Evolutionary conservation across 2,113 vertebrate species (phyloP).

Genomic region (Vireo altiloquus): DNA sequence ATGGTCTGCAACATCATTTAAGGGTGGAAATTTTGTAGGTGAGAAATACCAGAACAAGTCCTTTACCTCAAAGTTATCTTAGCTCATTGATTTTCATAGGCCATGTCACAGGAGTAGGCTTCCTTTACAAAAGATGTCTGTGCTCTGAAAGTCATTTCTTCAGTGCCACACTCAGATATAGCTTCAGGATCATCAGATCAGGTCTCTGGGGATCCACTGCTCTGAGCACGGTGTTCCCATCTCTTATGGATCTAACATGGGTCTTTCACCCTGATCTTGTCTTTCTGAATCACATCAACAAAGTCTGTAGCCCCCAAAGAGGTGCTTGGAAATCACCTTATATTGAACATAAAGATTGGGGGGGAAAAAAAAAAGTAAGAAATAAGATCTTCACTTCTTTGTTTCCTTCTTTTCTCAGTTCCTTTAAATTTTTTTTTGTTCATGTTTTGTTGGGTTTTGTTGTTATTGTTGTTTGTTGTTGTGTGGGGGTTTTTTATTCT

Average conservation of each 20-base stretch:
- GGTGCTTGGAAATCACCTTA: background rate
- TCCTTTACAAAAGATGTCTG: background rate
- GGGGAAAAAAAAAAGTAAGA: no score
- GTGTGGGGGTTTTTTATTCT: background rate
- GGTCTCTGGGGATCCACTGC: background rate
- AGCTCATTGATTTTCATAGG: background rate
- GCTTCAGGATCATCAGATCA: background rate
- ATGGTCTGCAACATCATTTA: background rate
- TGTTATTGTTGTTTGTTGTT: background rate
- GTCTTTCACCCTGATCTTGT: background rate
- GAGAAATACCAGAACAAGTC: background rate
- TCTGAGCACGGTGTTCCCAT: rapidly evolving
- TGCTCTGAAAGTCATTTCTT: background rate
- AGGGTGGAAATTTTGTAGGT: background rate
- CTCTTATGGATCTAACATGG: background rate
- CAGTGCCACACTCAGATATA: background rate
- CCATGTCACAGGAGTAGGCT: background rate
- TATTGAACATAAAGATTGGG: background rate
- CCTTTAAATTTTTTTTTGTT: background rate
- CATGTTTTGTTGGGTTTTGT: background rate
- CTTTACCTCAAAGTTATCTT: background rate
- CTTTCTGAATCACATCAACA: background rate
- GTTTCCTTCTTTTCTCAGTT: background rate
- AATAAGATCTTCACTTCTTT: background rate
- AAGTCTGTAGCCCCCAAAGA: background rate